Evolutionary conservation across 2,888 invertebrate genomes (phyloP).

Genomic region (Callosobruchus maculatus): DNA sequence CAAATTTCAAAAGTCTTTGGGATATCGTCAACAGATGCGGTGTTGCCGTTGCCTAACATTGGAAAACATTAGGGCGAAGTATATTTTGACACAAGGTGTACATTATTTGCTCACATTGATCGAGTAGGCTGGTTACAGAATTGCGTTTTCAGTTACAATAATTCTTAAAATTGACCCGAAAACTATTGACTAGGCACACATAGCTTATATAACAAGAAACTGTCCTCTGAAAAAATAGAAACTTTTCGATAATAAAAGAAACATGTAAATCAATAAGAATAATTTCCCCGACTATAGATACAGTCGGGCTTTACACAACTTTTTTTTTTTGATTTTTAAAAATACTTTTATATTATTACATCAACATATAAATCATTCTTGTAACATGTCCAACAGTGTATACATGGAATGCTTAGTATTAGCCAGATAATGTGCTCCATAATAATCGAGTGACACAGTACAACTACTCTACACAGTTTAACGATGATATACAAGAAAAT

Average conservation of each 20-base stretch:
- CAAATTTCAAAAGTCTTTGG: no score
- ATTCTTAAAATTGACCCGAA: conserved; percentile 55
- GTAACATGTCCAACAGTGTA: conserved; percentile 53
- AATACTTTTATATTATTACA: conserved; percentile 47
- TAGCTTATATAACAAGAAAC: conserved; percentile 59
- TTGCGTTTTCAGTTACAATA: conserved; percentile 19
- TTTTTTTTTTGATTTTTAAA: conserved; percentile 49
- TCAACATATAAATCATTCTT: conserved; percentile 52
- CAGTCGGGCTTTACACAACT: conserved; percentile 38
- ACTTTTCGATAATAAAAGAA: conserved; percentile 51
- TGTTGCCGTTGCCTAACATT: not conserved
- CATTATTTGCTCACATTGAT: not conserved
- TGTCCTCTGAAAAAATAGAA: conserved; percentile 54
- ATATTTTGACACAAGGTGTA: not conserved
- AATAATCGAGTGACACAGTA: conserved; percentile 43
- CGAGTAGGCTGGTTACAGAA: not conserved
- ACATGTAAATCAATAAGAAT: conserved; percentile 47
- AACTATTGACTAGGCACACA: conserved; percentile 66
- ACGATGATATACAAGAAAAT: conserved; percentile 46
- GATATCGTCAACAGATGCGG: no score
- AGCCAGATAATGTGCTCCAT: conserved; percentile 53
- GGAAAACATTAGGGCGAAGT: not conserved
- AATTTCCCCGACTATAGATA: conserved; percentile 27
- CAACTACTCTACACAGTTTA: conserved; percentile 24
- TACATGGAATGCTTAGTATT: conserved; percentile 47